Evolutionary conservation across 2,113 vertebrate genomes (phyloP).

Genomic region (Aspiorhynchus laticeps): DNA sequence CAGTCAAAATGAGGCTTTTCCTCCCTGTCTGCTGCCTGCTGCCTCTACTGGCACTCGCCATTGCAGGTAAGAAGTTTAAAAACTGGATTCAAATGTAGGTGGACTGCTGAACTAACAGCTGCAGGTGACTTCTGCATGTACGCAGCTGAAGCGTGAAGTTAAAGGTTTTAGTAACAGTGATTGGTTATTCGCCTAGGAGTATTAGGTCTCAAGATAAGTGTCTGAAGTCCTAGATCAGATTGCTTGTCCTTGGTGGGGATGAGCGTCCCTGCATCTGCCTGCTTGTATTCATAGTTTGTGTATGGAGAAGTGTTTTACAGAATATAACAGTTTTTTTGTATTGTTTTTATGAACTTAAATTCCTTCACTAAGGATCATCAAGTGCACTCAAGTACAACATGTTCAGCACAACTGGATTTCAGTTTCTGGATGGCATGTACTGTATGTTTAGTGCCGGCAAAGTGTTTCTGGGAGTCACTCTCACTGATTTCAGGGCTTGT

Average conservation of each 20-base stretch:
- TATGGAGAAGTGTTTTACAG: neutral
- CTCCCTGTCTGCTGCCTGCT: constrained; percentile 66
- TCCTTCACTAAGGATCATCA: neutral
- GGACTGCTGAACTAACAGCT: neutral
- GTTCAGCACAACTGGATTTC: neutral
- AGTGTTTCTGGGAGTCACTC: neutral
- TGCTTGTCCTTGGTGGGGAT: neutral
- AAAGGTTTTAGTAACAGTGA: neutral
- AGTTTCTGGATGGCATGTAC: neutral
- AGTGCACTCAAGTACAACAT: neutral
- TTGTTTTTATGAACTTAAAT: neutral
- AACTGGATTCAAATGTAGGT: neutral
- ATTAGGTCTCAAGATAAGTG: neutral
- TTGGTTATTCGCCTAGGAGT: neutral
- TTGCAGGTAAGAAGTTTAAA: constrained; percentile 67
- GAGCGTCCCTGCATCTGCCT: neutral
- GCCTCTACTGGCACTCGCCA: constrained; percentile 66
- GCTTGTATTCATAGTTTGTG: neutral
- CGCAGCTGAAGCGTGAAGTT: neutral
- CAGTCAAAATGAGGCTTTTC: constrained; percentile 73
- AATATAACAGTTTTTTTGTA: neutral
- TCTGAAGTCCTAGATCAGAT: neutral
- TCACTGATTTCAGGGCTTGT: neutral
- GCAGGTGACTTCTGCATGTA: neutral
- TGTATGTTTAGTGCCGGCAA: neutral